Percentiles rank a stretch among this genome's conserved stretches.
Conservation (phyloP, 2,113 vertebrate species). For the Plotosus lineatus region DNA sequence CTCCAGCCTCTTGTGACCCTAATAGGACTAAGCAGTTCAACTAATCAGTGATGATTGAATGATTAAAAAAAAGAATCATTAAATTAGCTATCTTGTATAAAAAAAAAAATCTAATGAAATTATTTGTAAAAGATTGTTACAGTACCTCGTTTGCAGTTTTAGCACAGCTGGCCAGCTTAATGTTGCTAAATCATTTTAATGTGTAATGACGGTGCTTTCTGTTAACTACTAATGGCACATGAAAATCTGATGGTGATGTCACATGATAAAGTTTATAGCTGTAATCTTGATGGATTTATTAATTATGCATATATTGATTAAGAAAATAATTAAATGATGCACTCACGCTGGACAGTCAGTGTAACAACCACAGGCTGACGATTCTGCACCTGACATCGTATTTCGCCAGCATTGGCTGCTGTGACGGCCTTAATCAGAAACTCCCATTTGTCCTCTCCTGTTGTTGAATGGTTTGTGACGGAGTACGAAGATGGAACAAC, state of each 20-base stretch:
- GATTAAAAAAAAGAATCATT: too few species aligned
- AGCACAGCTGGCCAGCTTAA: too few species aligned
- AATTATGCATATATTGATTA: not conserved
- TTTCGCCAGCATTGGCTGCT: not conserved
- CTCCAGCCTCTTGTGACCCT: too few species aligned
- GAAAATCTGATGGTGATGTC: too few species aligned
- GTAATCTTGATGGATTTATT: not conserved
- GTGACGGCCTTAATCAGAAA: conserved; percentile 58
- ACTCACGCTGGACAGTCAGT: conserved; percentile 68
- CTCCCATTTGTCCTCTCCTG: conserved; percentile 51
- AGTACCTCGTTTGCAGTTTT: too few species aligned
- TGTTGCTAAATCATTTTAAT: not conserved
- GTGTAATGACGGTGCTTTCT: not conserved
- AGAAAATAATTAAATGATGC: not conserved
- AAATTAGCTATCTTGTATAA: too few species aligned
- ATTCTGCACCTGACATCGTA: conserved; percentile 57
- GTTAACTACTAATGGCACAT: not conserved
- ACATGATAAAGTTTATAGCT: too few species aligned
- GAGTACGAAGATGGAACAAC: not conserved
- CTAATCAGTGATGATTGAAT: too few species aligned
- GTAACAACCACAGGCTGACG: conserved; percentile 23
- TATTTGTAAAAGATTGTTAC: too few species aligned
- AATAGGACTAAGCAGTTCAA: too few species aligned
- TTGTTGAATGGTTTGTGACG: conserved; percentile 48
- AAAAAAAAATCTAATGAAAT: too few species aligned